These are phyloP conservation scores for Dasyornis broadbenti DNA, from an alignment of 2,113 vertebrate species.

Conservation along the genomic window DNA sequence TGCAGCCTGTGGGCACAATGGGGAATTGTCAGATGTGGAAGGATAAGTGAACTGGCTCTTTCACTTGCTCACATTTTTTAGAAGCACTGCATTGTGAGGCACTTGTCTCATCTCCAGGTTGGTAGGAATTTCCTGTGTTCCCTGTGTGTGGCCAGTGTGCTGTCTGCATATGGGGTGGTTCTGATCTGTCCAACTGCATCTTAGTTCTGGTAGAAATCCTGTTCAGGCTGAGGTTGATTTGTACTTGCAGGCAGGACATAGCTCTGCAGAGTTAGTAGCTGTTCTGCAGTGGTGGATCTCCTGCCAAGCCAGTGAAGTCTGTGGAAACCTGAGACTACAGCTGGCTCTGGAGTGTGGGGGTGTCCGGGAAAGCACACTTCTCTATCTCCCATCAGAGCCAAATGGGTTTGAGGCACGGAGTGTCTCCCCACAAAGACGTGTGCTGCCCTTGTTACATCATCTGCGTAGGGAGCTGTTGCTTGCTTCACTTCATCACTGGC, in stretches of 20 bases:
- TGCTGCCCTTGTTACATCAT: background rate
- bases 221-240: background rate
- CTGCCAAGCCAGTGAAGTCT: background rate
- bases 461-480: background rate
- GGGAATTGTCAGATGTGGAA: background rate
- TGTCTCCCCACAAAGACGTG: background rate
- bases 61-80: background rate
- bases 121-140: background rate
- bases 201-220: background rate
- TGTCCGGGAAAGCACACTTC: background rate
- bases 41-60: background rate
- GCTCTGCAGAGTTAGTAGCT: background rate
- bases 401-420: accelerated
- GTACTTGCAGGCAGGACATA: accelerated
- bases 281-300: background rate
- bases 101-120: background rate
- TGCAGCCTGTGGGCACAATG: background rate
- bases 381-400: background rate
- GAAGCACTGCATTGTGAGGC: background rate
- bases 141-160: background rate
- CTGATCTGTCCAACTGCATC: background rate
- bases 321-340: background rate
- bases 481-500: background rate
- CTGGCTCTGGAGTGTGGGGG: background rate
- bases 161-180: background rate